phyloP scores from a whole-genome alignment of 2,888 invertebrate genomes.

The Bhutanitis thaidina region DNA sequence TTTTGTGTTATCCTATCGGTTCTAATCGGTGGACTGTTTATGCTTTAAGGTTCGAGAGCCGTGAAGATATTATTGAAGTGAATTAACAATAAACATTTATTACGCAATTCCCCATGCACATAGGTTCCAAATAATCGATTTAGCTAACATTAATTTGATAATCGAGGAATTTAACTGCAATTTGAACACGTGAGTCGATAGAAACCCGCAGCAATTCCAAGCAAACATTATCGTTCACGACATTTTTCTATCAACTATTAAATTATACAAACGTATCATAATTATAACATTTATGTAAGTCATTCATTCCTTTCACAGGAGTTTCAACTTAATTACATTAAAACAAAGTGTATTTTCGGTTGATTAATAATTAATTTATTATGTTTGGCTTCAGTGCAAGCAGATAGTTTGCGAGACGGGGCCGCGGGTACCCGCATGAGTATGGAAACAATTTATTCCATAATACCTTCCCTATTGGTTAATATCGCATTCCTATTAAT shows the following conservation, averaged over 20 bases:
- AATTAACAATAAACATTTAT: no score
- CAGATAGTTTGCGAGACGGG: conserved; percentile 28
- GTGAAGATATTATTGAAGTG: no score
- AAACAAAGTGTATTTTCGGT: conserved; percentile 37
- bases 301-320: conserved; percentile 7
- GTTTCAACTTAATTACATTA: conserved; percentile 20
- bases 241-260: conserved; percentile 55
- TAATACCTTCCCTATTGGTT: conserved; percentile 69
- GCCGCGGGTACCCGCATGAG: conserved; percentile 70
- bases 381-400: conserved; percentile 28
- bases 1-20: no score
- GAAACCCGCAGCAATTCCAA: conserved; percentile 45
- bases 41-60: no score
- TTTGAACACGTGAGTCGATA: conserved; percentile 27
- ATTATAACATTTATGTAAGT: conserved; percentile 7
- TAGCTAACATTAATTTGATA: conserved; percentile 21
- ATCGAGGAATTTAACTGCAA: conserved; percentile 26
- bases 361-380: conserved; percentile 28
- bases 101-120: conserved; percentile 2
- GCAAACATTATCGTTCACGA: conserved; percentile 49
- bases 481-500: conserved; percentile 70
- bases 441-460: conserved; percentile 53
- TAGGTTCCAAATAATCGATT: conserved; percentile 13
- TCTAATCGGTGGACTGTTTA: no score
- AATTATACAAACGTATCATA: conserved; percentile 39